Percentiles rank a stretch among this genome's conserved stretches.
These are phyloP conservation scores for Erethizon dorsatum DNA, from an alignment of 2,797 vertebrate genomes.

Conservation along the genomic window DNA sequence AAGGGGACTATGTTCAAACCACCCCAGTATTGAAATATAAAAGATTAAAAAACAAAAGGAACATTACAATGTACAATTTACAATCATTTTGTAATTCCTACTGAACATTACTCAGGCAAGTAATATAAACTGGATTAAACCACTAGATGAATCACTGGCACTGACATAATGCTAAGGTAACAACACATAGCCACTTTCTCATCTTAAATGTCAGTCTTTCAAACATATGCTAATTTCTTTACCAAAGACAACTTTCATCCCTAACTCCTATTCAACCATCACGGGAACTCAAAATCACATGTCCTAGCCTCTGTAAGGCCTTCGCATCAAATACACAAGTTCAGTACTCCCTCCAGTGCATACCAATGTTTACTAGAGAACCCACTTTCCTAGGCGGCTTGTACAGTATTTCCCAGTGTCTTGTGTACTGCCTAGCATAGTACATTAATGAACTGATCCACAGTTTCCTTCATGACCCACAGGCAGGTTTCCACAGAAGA, in stretches of 20 bases:
- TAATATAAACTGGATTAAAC: constrained; percentile 48
- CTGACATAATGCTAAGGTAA: constrained; percentile 5
- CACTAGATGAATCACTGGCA: neutral
- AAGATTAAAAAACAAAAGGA: neutral
- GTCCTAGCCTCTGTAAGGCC: neutral
- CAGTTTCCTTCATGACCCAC: constrained; percentile 16
- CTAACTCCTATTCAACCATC: neutral
- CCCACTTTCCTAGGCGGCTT: neutral
- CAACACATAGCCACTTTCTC: neutral
- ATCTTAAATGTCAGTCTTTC: constrained; percentile 25
- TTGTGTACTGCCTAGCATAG: neutral
- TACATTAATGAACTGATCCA: neutral
- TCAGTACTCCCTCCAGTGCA: neutral
- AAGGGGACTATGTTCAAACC: neutral
- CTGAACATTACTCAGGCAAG: neutral
- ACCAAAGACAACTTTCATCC: constrained; percentile 31
- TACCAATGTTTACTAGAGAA: neutral
- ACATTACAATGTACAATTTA: neutral
- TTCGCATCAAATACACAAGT: neutral
- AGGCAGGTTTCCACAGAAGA: constrained; percentile 51
- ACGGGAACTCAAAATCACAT: neutral
- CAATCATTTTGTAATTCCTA: constrained; percentile 59
- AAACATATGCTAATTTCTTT: constrained; percentile 1
- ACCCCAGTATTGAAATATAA: neutral
- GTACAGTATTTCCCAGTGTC: neutral